Evolutionary conservation across 2,113 vertebrate species (phyloP).

Genomic region (Hemiprocne comata): DNA sequence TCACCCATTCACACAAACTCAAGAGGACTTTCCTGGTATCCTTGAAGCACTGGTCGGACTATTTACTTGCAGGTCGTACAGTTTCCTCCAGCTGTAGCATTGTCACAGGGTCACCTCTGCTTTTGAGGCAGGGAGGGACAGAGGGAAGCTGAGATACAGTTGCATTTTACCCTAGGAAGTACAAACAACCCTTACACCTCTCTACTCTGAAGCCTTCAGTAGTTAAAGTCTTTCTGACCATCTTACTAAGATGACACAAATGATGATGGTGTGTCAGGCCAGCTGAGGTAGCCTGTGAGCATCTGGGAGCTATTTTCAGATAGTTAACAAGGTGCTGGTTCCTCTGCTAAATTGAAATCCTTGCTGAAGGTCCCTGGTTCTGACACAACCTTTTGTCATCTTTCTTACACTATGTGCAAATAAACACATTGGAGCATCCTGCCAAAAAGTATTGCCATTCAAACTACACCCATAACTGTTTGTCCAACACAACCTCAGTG

Average conservation of each 20-base stretch:
- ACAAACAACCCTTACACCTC: not conserved
- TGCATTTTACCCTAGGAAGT: not conserved
- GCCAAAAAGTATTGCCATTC: not conserved
- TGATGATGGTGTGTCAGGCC: not conserved
- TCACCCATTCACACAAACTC: not conserved
- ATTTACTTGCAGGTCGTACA: not conserved
- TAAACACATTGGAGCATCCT: slow-evolving; percentile 37
- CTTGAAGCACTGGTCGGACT: not conserved
- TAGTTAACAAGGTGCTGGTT: slow-evolving; percentile 19
- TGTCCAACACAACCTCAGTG: not conserved
- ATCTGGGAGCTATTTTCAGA: slow-evolving; percentile 1
- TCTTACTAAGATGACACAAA: not conserved
- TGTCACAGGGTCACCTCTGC: not conserved
- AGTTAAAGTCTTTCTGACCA: not conserved
- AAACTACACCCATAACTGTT: not conserved
- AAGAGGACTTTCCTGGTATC: not conserved
- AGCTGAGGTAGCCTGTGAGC: not conserved
- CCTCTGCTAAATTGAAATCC: slow-evolving; percentile 16
- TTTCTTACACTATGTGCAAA: not conserved
- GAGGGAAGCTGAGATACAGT: not conserved
- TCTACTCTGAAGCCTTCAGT: not conserved
- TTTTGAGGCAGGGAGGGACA: not conserved
- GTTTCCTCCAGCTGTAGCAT: not conserved
- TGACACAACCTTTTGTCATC: slow-evolving; percentile 24
- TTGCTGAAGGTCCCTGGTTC: not conserved